A percentile compares a stretch with the other conserved stretches of the same genome.
Conservation (phyloP, 1,140 invertebrate species). For the Pissodes strobi region DNA sequence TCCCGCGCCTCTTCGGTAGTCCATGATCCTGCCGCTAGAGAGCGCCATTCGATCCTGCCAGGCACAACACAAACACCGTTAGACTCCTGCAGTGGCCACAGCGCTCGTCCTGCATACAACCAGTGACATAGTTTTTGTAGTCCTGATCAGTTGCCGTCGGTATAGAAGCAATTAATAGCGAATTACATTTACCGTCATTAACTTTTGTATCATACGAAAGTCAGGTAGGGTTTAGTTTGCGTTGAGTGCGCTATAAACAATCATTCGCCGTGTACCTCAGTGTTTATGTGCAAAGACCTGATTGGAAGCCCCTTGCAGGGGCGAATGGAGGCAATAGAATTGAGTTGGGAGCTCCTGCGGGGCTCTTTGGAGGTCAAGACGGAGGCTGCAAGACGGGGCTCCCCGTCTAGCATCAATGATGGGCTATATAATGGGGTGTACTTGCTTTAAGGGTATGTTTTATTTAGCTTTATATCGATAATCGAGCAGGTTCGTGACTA, state of each 20-base stretch:
- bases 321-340: conserved; percentile 42
- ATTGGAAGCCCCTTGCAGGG: conserved; percentile 41
- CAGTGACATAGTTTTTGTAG: conserved; percentile 31
- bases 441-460: conserved; percentile 87
- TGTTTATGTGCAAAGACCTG: conserved; percentile 48
- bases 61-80: conserved; percentile 34
- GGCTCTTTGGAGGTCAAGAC: conserved; percentile 55
- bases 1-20: conserved; percentile 9
- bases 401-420: conserved; percentile 67
- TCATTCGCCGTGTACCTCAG: not conserved
- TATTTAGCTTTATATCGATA: no score
- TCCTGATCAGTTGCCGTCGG: conserved; percentile 10
- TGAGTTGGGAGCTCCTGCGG: conserved; percentile 53
- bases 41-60: conserved; percentile 31
- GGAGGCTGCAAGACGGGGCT: conserved; percentile 48
- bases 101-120: conserved; percentile 16
- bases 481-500: no score
- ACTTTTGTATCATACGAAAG: not conserved
- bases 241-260: not conserved
- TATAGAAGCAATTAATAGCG: not conserved
- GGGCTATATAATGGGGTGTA: conserved; percentile 89
- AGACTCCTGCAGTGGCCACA: conserved; percentile 22
- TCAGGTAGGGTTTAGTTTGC: not conserved
- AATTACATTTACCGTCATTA: not conserved
- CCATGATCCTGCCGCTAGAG: conserved; percentile 19